Conservation (phyloP, 1,140 invertebrate genomes). For the Drosophila seguyi region DNA sequence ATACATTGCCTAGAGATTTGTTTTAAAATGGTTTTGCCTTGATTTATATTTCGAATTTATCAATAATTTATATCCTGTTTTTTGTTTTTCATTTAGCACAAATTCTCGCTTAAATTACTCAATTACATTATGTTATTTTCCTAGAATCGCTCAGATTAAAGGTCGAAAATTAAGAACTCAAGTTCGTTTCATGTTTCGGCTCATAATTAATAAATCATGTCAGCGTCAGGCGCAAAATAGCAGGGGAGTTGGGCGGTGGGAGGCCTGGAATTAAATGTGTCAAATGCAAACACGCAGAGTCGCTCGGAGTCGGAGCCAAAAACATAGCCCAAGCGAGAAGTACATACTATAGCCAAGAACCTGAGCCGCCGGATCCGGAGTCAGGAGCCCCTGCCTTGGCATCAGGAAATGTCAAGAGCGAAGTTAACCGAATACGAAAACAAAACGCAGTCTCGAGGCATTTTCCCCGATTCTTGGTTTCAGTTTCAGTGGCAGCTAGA, state of each 20-base stretch:
- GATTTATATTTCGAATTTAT: background rate
- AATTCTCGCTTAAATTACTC: background rate
- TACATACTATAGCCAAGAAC: conserved; percentile 1
- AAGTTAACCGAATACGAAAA: conserved; percentile 75
- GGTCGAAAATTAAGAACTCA: conserved; percentile 80
- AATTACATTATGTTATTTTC: conserved; percentile 1
- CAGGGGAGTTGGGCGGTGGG: conserved; percentile 1
- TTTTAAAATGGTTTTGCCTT: no score
- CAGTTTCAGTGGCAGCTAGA: conserved; percentile 60
- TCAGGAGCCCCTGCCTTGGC: conserved; percentile 25
- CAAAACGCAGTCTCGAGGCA: conserved; percentile 71
- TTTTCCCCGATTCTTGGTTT: conserved; percentile 43
- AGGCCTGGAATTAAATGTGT: conserved; percentile 73
- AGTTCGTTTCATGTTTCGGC: conserved; percentile 79
- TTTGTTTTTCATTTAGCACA: background rate
- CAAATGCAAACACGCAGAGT: conserved; percentile 79
- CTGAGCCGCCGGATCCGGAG: conserved; percentile 30
- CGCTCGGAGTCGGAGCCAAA: conserved; percentile 6
- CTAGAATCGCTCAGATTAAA: conserved; percentile 50
- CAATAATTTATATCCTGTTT: background rate
- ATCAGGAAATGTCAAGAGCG: conserved; percentile 81
- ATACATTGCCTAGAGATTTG: no score
- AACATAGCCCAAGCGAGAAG: conserved; percentile 9
- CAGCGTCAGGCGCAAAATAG: conserved; percentile 62
- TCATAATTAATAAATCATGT: conserved; percentile 81